A percentile compares a stretch with the other conserved stretches of the same genome.
phyloP scores from a whole-genome alignment of 1,140 invertebrate species.

The Chrysopa pallens region DNA sequence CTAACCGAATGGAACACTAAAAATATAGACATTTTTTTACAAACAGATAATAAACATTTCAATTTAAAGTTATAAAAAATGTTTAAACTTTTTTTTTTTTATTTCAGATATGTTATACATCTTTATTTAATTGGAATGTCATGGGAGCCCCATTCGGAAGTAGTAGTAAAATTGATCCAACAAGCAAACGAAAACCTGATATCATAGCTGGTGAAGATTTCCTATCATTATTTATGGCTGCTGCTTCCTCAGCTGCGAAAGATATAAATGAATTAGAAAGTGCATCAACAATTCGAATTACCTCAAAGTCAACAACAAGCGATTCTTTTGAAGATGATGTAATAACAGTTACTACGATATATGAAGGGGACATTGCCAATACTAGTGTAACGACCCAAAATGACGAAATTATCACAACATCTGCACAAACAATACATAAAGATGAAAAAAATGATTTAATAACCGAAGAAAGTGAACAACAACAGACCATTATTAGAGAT shows the following conservation, averaged over 20 bases:
- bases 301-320: not conserved
- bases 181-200: constrained; percentile 18
- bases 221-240: constrained; percentile 28
- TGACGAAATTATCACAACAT: no score
- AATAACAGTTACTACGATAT: no score
- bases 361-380: no score
- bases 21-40: no score
- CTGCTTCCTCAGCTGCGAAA: not conserved
- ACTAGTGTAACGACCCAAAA: no score
- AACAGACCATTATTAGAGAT: not conserved
- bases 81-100: not conserved
- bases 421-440: no score
- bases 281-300: not conserved
- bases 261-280: no score
- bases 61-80: no score
- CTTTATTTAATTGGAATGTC: not conserved
- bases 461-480: not conserved
- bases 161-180: not conserved
- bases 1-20: no score
- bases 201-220: constrained; percentile 28
- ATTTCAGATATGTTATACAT: not conserved
- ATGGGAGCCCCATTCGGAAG: not conserved
- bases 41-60: no score
- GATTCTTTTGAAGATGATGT: not conserved
- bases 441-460: not conserved